These are phyloP conservation scores for Xerus inauris DNA, from an alignment of 2,113 vertebrate species.

Conservation along the genomic window DNA sequence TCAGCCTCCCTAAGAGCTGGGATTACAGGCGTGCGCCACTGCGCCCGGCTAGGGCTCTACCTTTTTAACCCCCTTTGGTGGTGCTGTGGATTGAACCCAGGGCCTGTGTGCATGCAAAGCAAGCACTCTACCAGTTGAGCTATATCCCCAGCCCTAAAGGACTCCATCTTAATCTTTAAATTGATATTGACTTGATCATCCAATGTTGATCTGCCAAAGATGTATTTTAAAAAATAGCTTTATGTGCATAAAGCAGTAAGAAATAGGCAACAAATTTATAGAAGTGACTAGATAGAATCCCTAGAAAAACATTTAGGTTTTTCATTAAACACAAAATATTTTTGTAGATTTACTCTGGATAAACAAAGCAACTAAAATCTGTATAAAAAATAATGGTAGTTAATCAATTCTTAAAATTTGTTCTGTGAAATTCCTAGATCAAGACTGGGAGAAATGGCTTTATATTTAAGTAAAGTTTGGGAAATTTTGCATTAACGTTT, in stretches of 20 bases:
- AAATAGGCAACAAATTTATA: not conserved
- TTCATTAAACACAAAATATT: constrained; percentile 6
- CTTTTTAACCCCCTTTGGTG: no score
- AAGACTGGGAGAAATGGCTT: not conserved
- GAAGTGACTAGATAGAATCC: not conserved
- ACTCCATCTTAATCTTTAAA: not conserved
- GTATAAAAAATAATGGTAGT: not conserved
- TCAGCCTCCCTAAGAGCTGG: no score
- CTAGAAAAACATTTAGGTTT: not conserved
- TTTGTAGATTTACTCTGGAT: not conserved
- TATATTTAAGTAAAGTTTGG: constrained; percentile 3
- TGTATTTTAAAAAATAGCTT: constrained; percentile 11
- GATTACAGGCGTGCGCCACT: no score
- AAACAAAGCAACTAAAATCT: no score
- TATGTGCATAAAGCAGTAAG: not conserved
- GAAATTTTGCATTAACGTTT: not conserved
- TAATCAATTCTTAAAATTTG: not conserved
- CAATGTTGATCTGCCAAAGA: constrained; percentile 1
- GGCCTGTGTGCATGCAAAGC: no score
- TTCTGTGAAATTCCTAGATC: not conserved
- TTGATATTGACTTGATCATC: not conserved
- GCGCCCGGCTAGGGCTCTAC: no score
- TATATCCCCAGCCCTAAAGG: no score
- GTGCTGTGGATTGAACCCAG: no score
- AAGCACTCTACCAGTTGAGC: no score